Evolutionary conservation across 2,888 invertebrate genomes (phyloP).

Genomic region (Drosophila kuntzei): DNA sequence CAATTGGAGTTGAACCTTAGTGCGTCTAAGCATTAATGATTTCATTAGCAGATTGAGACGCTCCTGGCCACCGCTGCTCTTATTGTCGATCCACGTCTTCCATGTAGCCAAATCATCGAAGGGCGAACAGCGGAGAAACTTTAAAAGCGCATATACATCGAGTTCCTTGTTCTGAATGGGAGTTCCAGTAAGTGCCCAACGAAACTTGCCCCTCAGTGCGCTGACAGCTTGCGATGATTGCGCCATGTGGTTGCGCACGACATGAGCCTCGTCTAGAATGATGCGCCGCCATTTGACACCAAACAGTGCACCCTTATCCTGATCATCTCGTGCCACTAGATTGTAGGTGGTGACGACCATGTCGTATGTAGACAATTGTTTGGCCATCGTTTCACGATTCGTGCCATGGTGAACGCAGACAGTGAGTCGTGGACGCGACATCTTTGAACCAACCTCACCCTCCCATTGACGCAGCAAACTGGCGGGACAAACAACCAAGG

Average conservation of each 20-base stretch:
- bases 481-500: constrained; percentile 96
- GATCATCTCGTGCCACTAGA: constrained; percentile 89
- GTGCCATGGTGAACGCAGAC: constrained; percentile 93
- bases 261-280: constrained; percentile 97
- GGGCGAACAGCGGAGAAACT: constrained; percentile 94
- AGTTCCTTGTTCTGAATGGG: constrained; percentile 97
- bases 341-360: constrained; percentile 96
- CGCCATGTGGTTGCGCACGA: constrained; percentile 94
- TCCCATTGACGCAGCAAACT: constrained; percentile 97
- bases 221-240: constrained; percentile 90
- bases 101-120: constrained; percentile 95
- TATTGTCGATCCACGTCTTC: constrained; percentile 97
- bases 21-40: constrained; percentile 93
- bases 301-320: constrained; percentile 88
- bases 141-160: constrained; percentile 92
- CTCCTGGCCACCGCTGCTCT: constrained; percentile 91
- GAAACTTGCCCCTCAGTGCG: constrained; percentile 85
- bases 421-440: constrained; percentile 87
- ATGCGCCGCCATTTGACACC: constrained; percentile 93
- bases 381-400: constrained; percentile 89
- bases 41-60: constrained; percentile 94
- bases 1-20: constrained; percentile 92
- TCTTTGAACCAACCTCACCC: constrained; percentile 90
- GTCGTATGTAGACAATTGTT: constrained; percentile 89
- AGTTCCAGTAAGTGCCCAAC: constrained; percentile 97